A percentile compares a stretch with the other conserved stretches of the same genome.
Conservation (phyloP, 2,797 vertebrate species). For the Petrocephalus schoutedeni region DNA sequence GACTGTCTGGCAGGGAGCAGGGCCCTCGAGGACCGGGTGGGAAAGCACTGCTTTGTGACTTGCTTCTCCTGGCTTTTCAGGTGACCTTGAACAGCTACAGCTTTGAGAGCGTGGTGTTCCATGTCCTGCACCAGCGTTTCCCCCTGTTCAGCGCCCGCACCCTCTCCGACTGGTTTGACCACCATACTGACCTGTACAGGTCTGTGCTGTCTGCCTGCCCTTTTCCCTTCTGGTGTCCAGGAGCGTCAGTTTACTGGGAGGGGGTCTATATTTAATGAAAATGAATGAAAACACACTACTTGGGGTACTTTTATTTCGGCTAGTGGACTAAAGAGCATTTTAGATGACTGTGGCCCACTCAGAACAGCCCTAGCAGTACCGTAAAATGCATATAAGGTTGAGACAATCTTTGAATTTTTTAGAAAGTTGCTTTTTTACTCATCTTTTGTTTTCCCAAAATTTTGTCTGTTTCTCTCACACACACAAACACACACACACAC, state of each 20-base stretch:
- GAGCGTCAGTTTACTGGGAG: background rate
- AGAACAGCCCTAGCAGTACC: background rate
- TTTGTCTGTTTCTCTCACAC: background rate
- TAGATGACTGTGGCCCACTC: background rate
- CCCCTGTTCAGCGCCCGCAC: constrained; percentile 79
- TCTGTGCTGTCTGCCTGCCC: constrained; percentile 37
- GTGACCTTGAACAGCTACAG: constrained; percentile 84
- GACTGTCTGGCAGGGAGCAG: background rate
- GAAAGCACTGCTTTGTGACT: background rate
- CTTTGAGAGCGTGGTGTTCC: constrained; percentile 96
- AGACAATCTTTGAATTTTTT: background rate
- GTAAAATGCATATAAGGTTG: background rate
- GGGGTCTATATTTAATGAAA: background rate
- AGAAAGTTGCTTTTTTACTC: background rate
- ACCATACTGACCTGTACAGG: constrained; percentile 85
- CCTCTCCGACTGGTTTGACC: constrained; percentile 95
- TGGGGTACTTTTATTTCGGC: background rate
- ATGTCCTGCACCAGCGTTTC: constrained; percentile 84
- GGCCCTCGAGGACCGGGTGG: background rate
- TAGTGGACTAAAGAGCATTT: background rate
- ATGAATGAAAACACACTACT: background rate
- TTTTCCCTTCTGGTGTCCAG: background rate
- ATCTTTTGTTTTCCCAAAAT: background rate
- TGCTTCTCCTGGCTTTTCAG: constrained; percentile 47
- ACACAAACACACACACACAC: background rate